Percentiles rank a stretch among this genome's conserved stretches.
Evolutionary conservation across 2,113 vertebrate species (phyloP).

Genomic region (Gobius niger): DNA sequence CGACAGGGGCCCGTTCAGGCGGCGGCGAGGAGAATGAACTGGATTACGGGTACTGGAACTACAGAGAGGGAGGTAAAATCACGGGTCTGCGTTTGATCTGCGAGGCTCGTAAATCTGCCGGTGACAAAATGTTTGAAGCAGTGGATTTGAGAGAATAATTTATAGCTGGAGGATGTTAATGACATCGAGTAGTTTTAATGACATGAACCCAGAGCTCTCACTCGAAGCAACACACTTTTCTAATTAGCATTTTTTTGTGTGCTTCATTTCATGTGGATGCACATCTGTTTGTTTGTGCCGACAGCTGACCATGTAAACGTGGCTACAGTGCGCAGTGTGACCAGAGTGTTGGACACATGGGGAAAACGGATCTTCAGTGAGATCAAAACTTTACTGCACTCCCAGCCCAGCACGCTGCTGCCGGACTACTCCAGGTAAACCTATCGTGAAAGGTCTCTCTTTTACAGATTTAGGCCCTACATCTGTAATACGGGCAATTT

Average conservation of each 20-base stretch:
- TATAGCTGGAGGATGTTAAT: conserved; percentile 10
- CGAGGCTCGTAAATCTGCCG: conserved; percentile 25
- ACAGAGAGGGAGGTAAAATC: conserved; percentile 80
- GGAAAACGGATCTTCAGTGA: conserved; percentile 80
- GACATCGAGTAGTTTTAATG: conserved; percentile 5
- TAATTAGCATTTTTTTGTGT: not conserved
- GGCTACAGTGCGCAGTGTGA: conserved; percentile 76
- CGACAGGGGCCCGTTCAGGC: conserved; percentile 49
- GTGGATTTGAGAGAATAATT: conserved; percentile 13
- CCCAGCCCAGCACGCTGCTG: conserved; percentile 74
- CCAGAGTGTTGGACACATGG: conserved; percentile 78
- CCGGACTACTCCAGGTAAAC: conserved; percentile 79
- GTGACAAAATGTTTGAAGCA: conserved; percentile 27
- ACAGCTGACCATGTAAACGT: conserved; percentile 78
- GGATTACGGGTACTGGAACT: conserved; percentile 81
- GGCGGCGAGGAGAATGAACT: conserved; percentile 68
- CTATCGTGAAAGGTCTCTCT: too few species aligned
- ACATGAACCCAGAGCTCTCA: not conserved
- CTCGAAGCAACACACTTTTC: not conserved
- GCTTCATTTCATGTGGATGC: not conserved
- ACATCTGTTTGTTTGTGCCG: conserved; percentile 17
- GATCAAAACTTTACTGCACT: conserved; percentile 77
- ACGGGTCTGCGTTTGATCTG: conserved; percentile 29
- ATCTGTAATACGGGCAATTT: too few species aligned
- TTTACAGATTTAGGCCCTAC: too few species aligned